Evolutionary conservation across 1,140 invertebrate genomes (phyloP).

Genomic region (Kradibia gibbosae): DNA sequence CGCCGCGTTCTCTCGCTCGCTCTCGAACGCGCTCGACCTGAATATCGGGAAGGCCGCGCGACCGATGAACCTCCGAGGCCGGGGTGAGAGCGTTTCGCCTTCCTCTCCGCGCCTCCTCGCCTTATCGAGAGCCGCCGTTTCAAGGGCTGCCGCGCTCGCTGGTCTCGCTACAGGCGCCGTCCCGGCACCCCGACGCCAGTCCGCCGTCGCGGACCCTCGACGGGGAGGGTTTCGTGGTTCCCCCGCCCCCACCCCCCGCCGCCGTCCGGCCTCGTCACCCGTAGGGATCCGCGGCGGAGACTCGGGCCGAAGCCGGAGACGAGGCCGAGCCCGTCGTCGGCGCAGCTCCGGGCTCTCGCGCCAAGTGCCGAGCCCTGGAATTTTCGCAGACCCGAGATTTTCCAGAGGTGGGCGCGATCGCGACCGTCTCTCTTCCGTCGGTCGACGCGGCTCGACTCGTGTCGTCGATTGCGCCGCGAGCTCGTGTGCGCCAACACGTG

Average conservation of each 20-base stretch:
- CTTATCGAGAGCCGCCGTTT: constrained; percentile 37
- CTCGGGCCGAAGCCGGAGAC: constrained; percentile 6
- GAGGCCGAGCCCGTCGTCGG: neutral
- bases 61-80: constrained; percentile 62
- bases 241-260: neutral
- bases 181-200: neutral
- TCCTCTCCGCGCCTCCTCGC: constrained; percentile 17
- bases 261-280: too few relatives aligned
- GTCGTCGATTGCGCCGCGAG: neutral
- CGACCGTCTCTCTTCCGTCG: constrained; percentile 20
- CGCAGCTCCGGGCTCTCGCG: neutral
- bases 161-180: neutral
- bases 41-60: constrained; percentile 66
- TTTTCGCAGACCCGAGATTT: neutral
- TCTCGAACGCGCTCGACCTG: constrained; percentile 49
- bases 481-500: neutral
- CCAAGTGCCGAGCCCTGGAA: constrained; percentile 26
- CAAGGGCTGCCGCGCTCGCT: constrained; percentile 19
- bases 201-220: neutral
- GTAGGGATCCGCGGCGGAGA: neutral
- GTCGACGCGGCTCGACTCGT: neutral
- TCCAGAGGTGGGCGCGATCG: neutral
- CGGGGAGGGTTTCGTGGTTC: neutral
- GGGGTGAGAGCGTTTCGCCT: constrained; percentile 52
- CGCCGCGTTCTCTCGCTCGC: constrained; percentile 1